A percentile compares a stretch with the other conserved stretches of the same genome.
These are phyloP conservation scores for Copidosoma aretas DNA, from an alignment of 2,888 invertebrate species.

Conservation along the genomic window DNA sequence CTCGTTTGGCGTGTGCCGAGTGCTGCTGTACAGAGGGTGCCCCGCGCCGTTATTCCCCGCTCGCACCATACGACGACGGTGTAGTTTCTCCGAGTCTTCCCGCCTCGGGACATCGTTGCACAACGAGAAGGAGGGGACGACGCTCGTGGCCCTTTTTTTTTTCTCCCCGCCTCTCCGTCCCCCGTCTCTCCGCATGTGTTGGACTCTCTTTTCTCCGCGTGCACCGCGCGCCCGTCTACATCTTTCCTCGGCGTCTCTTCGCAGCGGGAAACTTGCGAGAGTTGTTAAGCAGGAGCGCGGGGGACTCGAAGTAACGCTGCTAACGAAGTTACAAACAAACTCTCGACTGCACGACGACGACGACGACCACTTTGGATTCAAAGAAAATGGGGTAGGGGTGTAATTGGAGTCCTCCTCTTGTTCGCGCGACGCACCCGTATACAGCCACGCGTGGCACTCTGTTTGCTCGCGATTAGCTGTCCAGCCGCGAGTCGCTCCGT, in stretches of 20 bases:
- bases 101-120: constrained; percentile 56
- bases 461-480: no score
- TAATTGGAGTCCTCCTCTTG: background rate
- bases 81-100: constrained; percentile 42
- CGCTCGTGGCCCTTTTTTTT: constrained; percentile 29
- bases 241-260: background rate
- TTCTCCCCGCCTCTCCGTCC: constrained; percentile 2
- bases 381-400: background rate
- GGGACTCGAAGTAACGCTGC: background rate
- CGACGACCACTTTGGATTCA: no score
- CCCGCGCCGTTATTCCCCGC: background rate
- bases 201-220: background rate
- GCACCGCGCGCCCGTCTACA: background rate
- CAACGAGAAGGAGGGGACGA: constrained; percentile 47
- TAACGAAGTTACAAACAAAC: background rate
- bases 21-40: background rate
- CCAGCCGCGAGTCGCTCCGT: no score
- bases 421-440: background rate
- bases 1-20: constrained; percentile 36
- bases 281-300: background rate
- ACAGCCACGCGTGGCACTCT: no score
- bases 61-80: no score
- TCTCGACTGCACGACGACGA: no score
- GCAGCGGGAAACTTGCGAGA: constrained; percentile 7
- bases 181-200: background rate